Evolutionary conservation across 2,797 vertebrate species (phyloP), one percentile per base, ranked within the genome.

Genomic region (Capromys pilorides): DNA sequence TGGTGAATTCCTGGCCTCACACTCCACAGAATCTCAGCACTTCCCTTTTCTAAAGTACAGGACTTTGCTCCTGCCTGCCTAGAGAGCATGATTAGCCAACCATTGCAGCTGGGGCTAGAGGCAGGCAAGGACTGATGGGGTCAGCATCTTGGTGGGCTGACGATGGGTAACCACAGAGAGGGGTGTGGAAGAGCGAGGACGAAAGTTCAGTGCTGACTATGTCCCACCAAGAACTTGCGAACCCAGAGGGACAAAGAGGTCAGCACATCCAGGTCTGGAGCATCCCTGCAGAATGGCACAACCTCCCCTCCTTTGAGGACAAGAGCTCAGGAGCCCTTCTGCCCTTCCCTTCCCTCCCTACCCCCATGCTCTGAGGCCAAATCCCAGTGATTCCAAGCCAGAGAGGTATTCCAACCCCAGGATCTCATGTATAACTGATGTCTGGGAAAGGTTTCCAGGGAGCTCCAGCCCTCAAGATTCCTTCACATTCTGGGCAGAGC

Each of bases 101-200:
- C 57, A 3, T 7, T n/a, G 18, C 24, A 21, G n/a, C 54, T 64
- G 6, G 2, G 33, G 14, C 2, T 4, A 26, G 24, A 82, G 69
- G 73, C 57, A 33, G 54, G 19, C 26, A 0, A 62, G 26, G 67
- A 73, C 12, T 24, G 28, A 18, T 45, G 39, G 86, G 19, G 16
- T 28, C 24, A 26, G 21, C 78, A 51, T 45, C 59, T 67, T 85
- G 36, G 12, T 16, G 33, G n/a, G 49, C 49, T 28, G 39, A 2
- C 45, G 33, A 8, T 51, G 12, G 45, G 62, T 59, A 33, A 79
- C 26, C 51, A 4, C 62, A 41, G 22, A 3, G 41, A 19, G 16
- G 18, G 12, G 22, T 0, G 0, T 39, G 21, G 73, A 45, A 71
- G 54, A n/a, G 36, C 1, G 0, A 16, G 39, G 45, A 64, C 4